Evolutionary conservation across 23 tunicate species (phyloP).

Genomic region (Halocynthia aurantium): DNA sequence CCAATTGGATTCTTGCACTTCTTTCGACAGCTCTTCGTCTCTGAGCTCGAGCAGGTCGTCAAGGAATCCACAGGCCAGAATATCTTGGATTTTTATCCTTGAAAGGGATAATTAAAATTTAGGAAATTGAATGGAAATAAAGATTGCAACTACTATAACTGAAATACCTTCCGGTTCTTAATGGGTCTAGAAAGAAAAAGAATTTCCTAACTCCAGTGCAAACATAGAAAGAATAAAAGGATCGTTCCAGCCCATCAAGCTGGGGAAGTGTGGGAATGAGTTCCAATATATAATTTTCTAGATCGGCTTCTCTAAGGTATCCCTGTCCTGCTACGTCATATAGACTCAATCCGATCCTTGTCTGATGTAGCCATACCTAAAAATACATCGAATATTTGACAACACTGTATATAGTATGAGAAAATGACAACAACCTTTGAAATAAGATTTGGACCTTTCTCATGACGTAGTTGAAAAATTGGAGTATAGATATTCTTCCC

Average conservation of each 20-base stretch:
- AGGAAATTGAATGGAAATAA: not conserved
- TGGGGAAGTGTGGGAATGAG: conserved; percentile 98
- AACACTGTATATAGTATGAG: not conserved
- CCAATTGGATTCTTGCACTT: conserved; percentile 97
- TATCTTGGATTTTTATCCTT: conserved; percentile 84
- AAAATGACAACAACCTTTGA: no score
- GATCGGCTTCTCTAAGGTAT: conserved; percentile 89
- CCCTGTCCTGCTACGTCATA: conserved; percentile 99
- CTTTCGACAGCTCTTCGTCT: conserved; percentile 97
- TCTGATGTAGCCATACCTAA: conserved; percentile 96
- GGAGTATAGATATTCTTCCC: conserved; percentile 93
- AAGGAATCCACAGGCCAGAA: conserved; percentile 95
- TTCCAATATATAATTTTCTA: conserved; percentile 97
- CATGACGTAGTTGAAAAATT: conserved; percentile 99
- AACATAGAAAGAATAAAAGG: conserved; percentile 97
- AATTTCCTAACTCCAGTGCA: conserved; percentile 99
- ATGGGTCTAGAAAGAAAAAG: conserved; percentile 96
- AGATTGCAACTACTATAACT: no score
- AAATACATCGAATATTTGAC: conserved; percentile 1
- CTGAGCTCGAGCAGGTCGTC: conserved; percentile 94
- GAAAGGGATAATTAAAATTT: not conserved
- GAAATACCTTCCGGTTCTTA: conserved; percentile 72
- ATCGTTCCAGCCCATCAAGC: conserved; percentile 89
- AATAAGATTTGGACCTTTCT: conserved; percentile 30
- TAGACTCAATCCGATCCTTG: conserved; percentile 91